Evolutionary conservation across 2,797 vertebrate species (phyloP), one percentile per base, ranked within the genome.

Genomic region (Selene dorsalis): DNA sequence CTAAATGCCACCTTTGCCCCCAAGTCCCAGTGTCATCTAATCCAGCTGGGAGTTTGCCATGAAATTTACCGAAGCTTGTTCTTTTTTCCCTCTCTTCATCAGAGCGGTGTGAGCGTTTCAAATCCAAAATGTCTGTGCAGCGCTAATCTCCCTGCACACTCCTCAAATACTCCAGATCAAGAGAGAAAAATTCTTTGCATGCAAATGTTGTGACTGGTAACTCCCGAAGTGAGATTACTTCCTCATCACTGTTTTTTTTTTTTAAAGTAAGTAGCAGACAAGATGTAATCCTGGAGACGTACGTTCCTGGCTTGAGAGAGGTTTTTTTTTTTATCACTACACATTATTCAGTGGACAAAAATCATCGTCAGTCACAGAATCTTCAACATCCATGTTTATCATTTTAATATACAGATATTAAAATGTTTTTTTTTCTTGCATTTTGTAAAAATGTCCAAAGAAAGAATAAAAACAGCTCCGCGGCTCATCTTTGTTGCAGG

Each of bases 301-400:
- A n/a, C n/a, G n/a, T n/a, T n/a, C n/a, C n/a, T n/a, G n/a, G n/a
- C n/a, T n/a, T n/a, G n/a, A n/a, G n/a, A n/a, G n/a, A n/a, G n/a
- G n/a, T n/a, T n/a, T n/a, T n/a, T n/a, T n/a, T n/a, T n/a, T n/a
- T 71, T 39, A 67, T 45, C 32, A 4, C n/a, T 38, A 4, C 26
- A 24, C 14, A 62, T 66, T n/a, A 55, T 35, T 66, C 39, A n/a
- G n/a, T 0, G 3, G 6, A 41, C 28, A 3, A 13, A 24, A 55
- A 4, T 60, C 61, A 22, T 47, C 48, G 41, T 18, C 47, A 66
- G 9, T 20, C 24, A n/a, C 28, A 13, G 17, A 30, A 76, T 38
- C 48, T 28, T 47, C 41, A 52, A 30, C 22, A 60, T 47, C 43
- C 43, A 58, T 41, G n/a, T 74, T n/a, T 59, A 32, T 58, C 9